phyloP scores from a whole-genome alignment of 2,113 vertebrate species.

The Thomomys bottae region DNA sequence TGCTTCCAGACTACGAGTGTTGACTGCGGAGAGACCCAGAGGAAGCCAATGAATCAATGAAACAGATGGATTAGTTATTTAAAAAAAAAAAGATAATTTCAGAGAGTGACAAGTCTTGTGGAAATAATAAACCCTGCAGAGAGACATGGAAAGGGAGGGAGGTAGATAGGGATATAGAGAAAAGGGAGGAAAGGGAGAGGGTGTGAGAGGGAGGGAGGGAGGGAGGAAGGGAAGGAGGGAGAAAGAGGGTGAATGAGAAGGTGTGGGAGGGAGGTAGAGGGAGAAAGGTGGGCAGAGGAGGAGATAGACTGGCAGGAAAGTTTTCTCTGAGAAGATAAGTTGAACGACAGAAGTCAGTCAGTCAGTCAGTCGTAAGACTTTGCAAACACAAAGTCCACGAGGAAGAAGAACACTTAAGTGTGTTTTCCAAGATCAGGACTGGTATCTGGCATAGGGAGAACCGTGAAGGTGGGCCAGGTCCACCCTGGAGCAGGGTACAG shows the following conservation, averaged over 20 bases:
- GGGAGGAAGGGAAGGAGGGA: too few relatives aligned
- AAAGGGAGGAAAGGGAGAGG: neutral
- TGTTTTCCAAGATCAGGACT: neutral
- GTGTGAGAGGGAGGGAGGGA: accelerated
- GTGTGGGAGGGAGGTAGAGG: neutral
- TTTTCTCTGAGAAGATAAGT: neutral
- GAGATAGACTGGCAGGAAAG: neutral
- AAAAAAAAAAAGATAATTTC: neutral
- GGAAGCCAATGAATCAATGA: neutral
- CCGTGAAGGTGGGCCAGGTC: neutral
- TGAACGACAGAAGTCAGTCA: neutral
- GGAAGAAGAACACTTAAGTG: neutral
- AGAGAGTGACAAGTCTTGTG: neutral
- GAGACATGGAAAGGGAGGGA: neutral
- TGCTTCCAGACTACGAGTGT: neutral
- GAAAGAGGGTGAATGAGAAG: neutral
- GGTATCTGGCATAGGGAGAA: neutral
- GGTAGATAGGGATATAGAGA: neutral
- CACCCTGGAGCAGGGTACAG: accelerated
- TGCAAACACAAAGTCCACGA: too few relatives aligned
- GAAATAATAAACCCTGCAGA: neutral
- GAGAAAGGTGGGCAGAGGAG: neutral
- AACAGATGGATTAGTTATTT: neutral
- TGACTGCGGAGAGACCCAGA: neutral
- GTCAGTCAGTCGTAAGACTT: too few relatives aligned